Conservation (phyloP, 2,797 vertebrate species). For the Enteromius treurensis region DNA sequence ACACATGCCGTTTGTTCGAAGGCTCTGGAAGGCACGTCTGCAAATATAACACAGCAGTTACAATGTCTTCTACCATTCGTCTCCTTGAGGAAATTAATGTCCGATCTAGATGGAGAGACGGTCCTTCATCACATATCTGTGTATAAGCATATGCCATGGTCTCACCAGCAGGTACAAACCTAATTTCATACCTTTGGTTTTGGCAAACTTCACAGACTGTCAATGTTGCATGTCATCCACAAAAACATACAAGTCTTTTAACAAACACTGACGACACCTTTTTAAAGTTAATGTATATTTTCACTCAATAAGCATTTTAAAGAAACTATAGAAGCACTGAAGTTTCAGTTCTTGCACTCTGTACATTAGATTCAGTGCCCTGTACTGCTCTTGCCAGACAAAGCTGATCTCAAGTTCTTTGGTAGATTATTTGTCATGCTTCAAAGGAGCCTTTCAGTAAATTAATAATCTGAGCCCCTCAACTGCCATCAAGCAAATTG, state of each 20-base stretch:
- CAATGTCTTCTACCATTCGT: slow-evolving; percentile 82
- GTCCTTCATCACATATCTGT: slow-evolving; percentile 71
- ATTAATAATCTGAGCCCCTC: slow-evolving; percentile 74
- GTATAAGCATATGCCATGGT: slow-evolving; percentile 80
- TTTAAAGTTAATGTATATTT: neutral
- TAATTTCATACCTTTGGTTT: neutral
- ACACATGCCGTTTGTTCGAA: slow-evolving; percentile 59
- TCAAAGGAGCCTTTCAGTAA: slow-evolving; percentile 76
- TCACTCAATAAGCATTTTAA: neutral
- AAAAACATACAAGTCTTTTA: neutral
- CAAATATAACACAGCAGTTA: slow-evolving; percentile 69
- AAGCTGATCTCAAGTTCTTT: slow-evolving; percentile 67
- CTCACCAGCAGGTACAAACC: slow-evolving; percentile 83
- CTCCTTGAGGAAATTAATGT: slow-evolving; percentile 80
- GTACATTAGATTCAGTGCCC: slow-evolving; percentile 36
- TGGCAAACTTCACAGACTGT: neutral
- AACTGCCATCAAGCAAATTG: slow-evolving; percentile 82
- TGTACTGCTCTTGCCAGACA: slow-evolving; percentile 24
- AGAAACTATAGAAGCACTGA: neutral
- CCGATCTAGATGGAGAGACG: slow-evolving; percentile 64
- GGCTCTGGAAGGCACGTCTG: slow-evolving; percentile 66
- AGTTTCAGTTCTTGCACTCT: neutral
- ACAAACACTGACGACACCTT: neutral
- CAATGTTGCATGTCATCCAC: neutral
- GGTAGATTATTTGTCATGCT: slow-evolving; percentile 73